Conservation (phyloP, 2,888 invertebrate species). For the Plebejus melissa region DNA sequence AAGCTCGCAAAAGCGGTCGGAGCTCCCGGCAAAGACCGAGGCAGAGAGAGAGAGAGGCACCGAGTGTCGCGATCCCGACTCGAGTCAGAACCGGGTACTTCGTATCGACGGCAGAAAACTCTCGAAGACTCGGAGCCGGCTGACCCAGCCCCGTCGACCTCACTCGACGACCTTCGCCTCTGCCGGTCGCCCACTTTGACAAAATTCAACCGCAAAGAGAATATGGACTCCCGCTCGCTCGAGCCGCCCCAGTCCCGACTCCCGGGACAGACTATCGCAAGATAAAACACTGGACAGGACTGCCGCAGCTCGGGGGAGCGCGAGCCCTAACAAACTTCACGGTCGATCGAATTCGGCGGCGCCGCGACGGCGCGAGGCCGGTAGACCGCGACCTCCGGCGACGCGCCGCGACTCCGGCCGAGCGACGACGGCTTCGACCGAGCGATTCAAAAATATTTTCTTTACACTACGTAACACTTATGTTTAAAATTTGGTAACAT, state of each 20-base stretch:
- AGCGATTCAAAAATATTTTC: constrained; percentile 40
- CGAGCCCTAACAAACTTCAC: background rate
- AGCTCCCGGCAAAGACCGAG: too few species aligned
- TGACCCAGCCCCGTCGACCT: too few species aligned
- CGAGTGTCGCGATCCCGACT: background rate
- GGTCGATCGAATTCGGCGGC: background rate
- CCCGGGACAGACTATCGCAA: background rate
- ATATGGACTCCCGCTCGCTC: background rate
- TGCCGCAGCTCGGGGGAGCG: background rate
- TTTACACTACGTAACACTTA: constrained; percentile 51
- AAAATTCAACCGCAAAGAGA: background rate
- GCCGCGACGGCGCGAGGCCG: background rate
- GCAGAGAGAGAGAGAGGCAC: too few species aligned
- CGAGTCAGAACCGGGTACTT: background rate
- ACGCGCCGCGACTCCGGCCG: too few species aligned
- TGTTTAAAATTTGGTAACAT: constrained; percentile 45
- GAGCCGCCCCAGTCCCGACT: background rate
- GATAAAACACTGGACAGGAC: background rate
- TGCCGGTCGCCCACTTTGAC: background rate
- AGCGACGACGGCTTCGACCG: constrained; percentile 27
- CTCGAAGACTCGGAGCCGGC: too few species aligned
- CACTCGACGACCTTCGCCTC: background rate
- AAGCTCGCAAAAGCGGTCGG: too few species aligned
- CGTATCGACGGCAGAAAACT: too few species aligned
- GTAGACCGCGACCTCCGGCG: background rate